These are phyloP conservation scores for Rotaria macrura DNA, from an alignment of 2,888 invertebrate genomes.

Conservation along the genomic window DNA sequence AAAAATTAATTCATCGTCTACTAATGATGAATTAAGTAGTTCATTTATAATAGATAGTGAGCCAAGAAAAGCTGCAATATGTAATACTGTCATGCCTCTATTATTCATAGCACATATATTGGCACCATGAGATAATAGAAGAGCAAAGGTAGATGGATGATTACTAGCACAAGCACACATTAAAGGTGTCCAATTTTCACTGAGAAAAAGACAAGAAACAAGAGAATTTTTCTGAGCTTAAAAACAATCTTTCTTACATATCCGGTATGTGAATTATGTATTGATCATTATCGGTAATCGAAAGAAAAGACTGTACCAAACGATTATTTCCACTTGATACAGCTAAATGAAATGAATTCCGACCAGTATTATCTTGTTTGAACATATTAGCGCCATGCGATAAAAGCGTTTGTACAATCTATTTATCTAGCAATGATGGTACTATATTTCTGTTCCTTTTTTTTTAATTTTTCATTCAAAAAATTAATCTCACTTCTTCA, in stretches of 20 bases:
- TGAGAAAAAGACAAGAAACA: no score
- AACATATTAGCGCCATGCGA: not conserved
- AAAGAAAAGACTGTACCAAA: not conserved
- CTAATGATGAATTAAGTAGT: not conserved
- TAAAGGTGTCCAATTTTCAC: not conserved
- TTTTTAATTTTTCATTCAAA: not conserved
- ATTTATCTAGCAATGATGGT: not conserved
- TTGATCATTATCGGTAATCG: not conserved
- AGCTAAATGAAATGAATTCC: slow-evolving; percentile 7
- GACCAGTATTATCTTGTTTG: not conserved
- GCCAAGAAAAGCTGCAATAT: slow-evolving; percentile 9
- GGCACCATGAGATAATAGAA: not conserved
- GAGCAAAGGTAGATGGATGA: not conserved
- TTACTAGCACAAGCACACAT: not conserved
- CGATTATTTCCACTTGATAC: not conserved
- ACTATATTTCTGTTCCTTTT: not conserved
- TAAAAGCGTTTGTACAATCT: not conserved
- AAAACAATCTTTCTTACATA: not conserved
- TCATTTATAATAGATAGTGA: not conserved
- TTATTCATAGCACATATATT: not conserved
- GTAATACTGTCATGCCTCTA: not conserved
- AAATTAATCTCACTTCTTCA: not conserved
- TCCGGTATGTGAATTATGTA: not conserved
- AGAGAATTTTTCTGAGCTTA: no score
- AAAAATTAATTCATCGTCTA: not conserved